A percentile compares a stretch with the other conserved stretches of the same genome.
Conservation (phyloP, 2,888 invertebrate species). For the Smittia sp. region DNA sequence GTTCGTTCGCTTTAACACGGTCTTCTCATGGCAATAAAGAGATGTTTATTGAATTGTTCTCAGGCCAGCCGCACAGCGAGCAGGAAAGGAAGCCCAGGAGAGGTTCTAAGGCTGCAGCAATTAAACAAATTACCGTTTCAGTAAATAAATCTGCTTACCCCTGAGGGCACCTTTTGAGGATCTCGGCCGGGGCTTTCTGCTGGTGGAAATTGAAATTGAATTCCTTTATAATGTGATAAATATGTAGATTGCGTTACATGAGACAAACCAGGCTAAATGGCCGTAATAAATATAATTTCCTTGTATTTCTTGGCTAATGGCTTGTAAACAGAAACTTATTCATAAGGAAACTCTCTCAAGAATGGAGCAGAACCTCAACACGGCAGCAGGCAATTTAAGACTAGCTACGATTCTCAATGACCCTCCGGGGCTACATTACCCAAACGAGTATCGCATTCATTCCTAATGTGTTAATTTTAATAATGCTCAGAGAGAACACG, state of each 20-base stretch:
- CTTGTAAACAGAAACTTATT: slow-evolving; percentile 32
- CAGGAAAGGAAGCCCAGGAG: background rate
- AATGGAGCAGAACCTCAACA: background rate
- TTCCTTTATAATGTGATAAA: slow-evolving; percentile 38
- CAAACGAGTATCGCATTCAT: background rate
- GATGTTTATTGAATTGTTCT: slow-evolving; percentile 11
- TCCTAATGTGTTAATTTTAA: background rate
- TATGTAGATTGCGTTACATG: slow-evolving; percentile 34
- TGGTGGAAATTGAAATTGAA: slow-evolving; percentile 35
- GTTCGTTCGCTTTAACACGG: background rate
- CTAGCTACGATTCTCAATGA: slow-evolving; percentile 25
- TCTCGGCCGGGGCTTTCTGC: background rate
- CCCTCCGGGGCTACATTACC: slow-evolving; percentile 32
- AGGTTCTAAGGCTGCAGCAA: slow-evolving; percentile 2
- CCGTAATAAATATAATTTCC: slow-evolving; percentile 19
- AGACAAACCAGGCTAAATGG: slow-evolving; percentile 31
- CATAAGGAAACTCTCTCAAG: slow-evolving; percentile 12
- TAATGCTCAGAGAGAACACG: background rate
- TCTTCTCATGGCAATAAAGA: background rate
- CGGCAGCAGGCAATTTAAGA: background rate
- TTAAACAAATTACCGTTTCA: slow-evolving; percentile 31
- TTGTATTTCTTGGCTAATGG: slow-evolving; percentile 31
- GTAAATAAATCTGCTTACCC: slow-evolving; percentile 23
- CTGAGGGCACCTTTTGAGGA: background rate
- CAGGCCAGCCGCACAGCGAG: background rate